Evolutionary conservation across 2,888 invertebrate species (phyloP), one percentile per base, ranked within the genome.

Genomic region (Tetranychus piercei): DNA sequence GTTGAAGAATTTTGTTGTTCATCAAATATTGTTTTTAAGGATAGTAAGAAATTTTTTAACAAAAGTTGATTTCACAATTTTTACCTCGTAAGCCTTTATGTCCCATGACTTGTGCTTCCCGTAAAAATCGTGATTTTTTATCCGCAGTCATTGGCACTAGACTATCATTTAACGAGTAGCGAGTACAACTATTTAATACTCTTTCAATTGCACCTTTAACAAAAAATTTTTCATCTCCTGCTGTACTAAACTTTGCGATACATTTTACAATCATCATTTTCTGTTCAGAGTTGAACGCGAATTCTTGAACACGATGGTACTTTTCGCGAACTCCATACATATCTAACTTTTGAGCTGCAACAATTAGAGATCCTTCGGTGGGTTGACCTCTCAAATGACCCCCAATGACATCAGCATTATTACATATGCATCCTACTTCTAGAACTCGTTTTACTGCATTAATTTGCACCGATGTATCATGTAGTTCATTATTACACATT

Each of bases 241-340:
- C 43, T 9, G 70, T 44, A n/a, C 66, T 44, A 23, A 55, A 44
- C 34, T 66, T 72, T 1, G 90, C 88, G 18, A 88, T 87, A 82
- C 92, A 93, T 83, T 91, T 92, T 44, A 99, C 96, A 6, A 93
- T 92, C 99, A 99, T 99, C 88, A 93, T 92, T 84, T 97, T 99
- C 77, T 93, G 92, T 80, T 99, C 99, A 0, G 96, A 96, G 79
- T 89, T 91, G 84, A 99, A 99, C 0, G 99, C 97, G 85, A 91
- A 91, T 83, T 99, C 99, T 81, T 79, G 91, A 11, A 94, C 84
- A 72, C 94, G 86, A 0, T 89, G 86, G 82, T 90, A 94, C 75
- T 89, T 87, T 44, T 93, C 91, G 1, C 88, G 83, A 0, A 90
- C 85, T 74, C 90, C 90, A 80, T 89, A 88, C 87, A 95, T 88